These are phyloP conservation scores for Plodia interpunctella DNA, from an alignment of 1,140 invertebrate species.

Conservation along the genomic window DNA sequence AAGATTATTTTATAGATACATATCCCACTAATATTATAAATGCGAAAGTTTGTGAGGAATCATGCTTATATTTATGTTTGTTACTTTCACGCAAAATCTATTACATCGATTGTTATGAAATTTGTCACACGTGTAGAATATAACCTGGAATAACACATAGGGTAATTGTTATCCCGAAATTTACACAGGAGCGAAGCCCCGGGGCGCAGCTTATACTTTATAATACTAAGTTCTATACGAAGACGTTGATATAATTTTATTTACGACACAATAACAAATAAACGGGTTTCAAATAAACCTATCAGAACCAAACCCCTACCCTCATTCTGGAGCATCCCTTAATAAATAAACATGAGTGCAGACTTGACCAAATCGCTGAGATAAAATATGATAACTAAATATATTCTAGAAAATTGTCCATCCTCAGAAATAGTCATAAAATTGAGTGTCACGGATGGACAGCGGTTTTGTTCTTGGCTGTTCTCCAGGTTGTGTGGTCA, in stretches of 20 bases:
- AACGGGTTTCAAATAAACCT: conserved; percentile 15
- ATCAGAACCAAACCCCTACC: conserved; percentile 8
- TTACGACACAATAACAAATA: neutral
- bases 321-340: conserved; percentile 12
- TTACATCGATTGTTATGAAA: too few relatives aligned
- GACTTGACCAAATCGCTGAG: conserved; percentile 18
- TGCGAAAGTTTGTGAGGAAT: too few relatives aligned
- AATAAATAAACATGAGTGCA: conserved; percentile 33
- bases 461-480: conserved; percentile 16
- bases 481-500: conserved; percentile 12
- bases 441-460: conserved; percentile 23
- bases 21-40: too few relatives aligned
- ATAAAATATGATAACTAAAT: conserved; percentile 35
- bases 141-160: too few relatives aligned
- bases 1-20: too few relatives aligned
- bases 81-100: too few relatives aligned
- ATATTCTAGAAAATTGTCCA: conserved; percentile 28
- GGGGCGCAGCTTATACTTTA: too few relatives aligned
- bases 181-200: too few relatives aligned
- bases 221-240: neutral
- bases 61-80: too few relatives aligned
- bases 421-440: conserved; percentile 31
- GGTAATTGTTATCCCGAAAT: too few relatives aligned
- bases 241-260: neutral
- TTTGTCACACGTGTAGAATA: too few relatives aligned